phyloP scores from a whole-genome alignment of 23 tunicate species.

The Botrylloides violaceus region DNA sequence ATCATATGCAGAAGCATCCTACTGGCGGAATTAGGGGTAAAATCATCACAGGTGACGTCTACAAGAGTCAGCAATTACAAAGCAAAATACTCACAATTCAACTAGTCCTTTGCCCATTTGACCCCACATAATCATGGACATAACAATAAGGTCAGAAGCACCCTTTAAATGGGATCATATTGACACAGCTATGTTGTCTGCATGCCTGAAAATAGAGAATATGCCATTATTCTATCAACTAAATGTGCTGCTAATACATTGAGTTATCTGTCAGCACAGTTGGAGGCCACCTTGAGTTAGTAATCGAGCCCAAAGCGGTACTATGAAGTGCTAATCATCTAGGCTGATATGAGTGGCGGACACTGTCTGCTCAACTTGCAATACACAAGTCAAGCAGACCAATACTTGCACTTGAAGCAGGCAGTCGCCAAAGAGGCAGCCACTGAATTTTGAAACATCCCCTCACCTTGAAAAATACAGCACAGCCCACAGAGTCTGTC shows the following conservation, averaged over 20 bases:
- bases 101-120: too few relatives aligned
- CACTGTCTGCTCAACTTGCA: neutral
- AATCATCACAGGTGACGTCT: too few relatives aligned
- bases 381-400: neutral
- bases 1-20: too few relatives aligned
- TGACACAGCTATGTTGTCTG: neutral
- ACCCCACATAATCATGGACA: too few relatives aligned
- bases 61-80: too few relatives aligned
- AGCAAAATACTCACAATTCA: too few relatives aligned
- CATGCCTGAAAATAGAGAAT: neutral
- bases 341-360: neutral
- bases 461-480: neutral
- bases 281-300: conserved; percentile 12
- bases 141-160: too few relatives aligned
- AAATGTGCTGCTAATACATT: neutral
- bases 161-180: too few relatives aligned
- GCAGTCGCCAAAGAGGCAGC: neutral
- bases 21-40: too few relatives aligned
- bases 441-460: neutral
- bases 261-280: neutral
- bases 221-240: neutral
- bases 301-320: neutral
- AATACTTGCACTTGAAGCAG: neutral
- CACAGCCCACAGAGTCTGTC: neutral
- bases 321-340: conserved; percentile 1